phyloP scores from a whole-genome alignment of 2,888 invertebrate genomes.

The Matsumyia berberina region DNA sequence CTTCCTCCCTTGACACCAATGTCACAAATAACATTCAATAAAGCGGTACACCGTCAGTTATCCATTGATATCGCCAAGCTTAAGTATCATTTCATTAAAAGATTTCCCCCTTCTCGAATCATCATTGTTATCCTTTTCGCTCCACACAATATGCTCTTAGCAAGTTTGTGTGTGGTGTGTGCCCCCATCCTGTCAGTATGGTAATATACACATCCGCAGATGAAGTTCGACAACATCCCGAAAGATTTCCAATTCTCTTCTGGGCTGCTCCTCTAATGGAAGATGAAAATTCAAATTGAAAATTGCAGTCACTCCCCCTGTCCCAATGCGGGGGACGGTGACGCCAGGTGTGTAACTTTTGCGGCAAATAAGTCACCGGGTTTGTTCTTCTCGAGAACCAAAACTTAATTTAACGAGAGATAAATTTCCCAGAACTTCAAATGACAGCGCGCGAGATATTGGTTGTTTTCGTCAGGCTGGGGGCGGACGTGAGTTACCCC shows the following conservation, averaged over 20 bases:
- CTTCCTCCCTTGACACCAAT: background rate
- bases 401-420: slow-evolving; percentile 76
- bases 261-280: slow-evolving; percentile 44
- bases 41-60: slow-evolving; percentile 57
- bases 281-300: slow-evolving; percentile 74
- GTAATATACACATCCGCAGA: slow-evolving; percentile 72
- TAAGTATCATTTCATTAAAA: slow-evolving; percentile 75
- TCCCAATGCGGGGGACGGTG: background rate
- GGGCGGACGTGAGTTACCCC: slow-evolving; percentile 12
- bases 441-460: slow-evolving; percentile 74
- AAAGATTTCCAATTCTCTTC: slow-evolving; percentile 60
- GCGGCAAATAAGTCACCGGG: slow-evolving; percentile 71
- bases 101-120: slow-evolving; percentile 55
- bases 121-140: slow-evolving; percentile 63
- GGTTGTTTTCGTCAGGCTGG: slow-evolving; percentile 57
- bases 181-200: slow-evolving; percentile 66
- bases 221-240: slow-evolving; percentile 66
- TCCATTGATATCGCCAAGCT: slow-evolving; percentile 42
- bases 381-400: slow-evolving; percentile 56
- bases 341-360: slow-evolving; percentile 73
- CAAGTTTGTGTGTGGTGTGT: slow-evolving; percentile 62
- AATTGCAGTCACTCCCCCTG: slow-evolving; percentile 56
- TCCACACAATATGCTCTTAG: slow-evolving; percentile 59
- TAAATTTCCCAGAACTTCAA: slow-evolving; percentile 73
- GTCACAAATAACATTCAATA: slow-evolving; percentile 68